Conservation (phyloP, 1,140 invertebrate species). For the Drosophila equinoxialis region DNA sequence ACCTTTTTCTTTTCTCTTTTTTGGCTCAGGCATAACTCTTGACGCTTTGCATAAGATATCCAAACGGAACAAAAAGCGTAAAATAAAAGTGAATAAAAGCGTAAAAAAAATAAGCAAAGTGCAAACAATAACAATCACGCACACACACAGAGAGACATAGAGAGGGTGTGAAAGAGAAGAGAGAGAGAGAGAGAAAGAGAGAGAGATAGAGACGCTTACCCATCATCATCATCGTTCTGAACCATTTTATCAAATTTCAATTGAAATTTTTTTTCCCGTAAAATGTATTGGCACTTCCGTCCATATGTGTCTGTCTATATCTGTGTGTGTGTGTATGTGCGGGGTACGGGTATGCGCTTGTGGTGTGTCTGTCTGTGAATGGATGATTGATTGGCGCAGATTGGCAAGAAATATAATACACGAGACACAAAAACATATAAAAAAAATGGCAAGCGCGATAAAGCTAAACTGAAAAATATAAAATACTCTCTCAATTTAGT, state of each 20-base stretch:
- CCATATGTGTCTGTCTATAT: constrained; percentile 3
- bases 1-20: neutral
- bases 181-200: no score
- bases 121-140: constrained; percentile 6
- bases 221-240: neutral
- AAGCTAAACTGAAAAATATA: constrained; percentile 8
- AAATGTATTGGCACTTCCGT: constrained; percentile 45
- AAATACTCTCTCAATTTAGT: constrained; percentile 21
- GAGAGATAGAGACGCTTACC: neutral
- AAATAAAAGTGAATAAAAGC: constrained; percentile 4
- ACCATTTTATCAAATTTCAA: constrained; percentile 15
- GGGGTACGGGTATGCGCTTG: neutral
- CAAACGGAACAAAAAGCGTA: neutral
- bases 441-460: neutral
- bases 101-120: neutral
- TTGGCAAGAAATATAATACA: constrained; percentile 58
- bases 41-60: constrained; percentile 6
- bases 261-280: constrained; percentile 26
- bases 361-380: constrained; percentile 24
- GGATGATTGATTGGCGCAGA: constrained; percentile 70
- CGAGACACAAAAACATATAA: constrained; percentile 23
- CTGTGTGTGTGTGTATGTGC: neutral
- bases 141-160: neutral
- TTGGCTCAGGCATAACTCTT: neutral
- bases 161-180: no score